Base-by-base conservation (phyloP, 1,140 invertebrate species). In the Aphis craccivora region DNA sequence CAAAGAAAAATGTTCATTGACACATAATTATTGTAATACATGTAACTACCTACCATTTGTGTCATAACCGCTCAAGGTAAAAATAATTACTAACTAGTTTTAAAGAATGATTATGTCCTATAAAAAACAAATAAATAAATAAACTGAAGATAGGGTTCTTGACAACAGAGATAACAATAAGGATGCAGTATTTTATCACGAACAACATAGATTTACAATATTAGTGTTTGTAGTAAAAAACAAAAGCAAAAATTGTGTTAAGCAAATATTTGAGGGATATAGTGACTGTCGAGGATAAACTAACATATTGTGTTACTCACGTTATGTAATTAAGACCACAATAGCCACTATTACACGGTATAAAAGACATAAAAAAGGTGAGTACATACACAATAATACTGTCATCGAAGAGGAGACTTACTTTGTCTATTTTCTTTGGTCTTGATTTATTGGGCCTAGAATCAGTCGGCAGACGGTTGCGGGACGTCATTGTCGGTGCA, bases 371-470 rank as follows among this genome's bases (percentile, higher is more conserved):
- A 4, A 22, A 14, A 11, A 14, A 9, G 9, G 25, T 11, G 25
- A 60, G 25, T 11, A 67, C 30, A 67, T n/a, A 5, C 60, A 60
- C 55, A 11, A 60, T 25, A 60, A 30, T 14, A 87, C 9, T 18
- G 22, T n/a, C 48, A 45, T 87, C 1, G 4, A n/a, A 20, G 5
- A 18, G 14, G 6, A 6, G 8, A 0, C 91, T 93, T 86, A 93
- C 91, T 86, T 86, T 93, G 35, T 35, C 45, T 18, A 30, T 84
- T 84, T 93, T 93, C 48, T 86, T 93, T 6, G n/a, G 91, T 40
- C 40, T 93, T 3, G 81, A 3, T 25, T 51, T 51, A 51, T 51
- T 92, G 9, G 91, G 23, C 35, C 25, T 93, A 84, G 45, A 40
- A 25, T 51, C 91, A 18, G 9, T 48, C n/a, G 45, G 22, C 6